Evolutionary conservation across 1,140 invertebrate genomes (phyloP), one percentile per base, ranked within the genome.

Genomic region (Anadara kagoshimensis): DNA sequence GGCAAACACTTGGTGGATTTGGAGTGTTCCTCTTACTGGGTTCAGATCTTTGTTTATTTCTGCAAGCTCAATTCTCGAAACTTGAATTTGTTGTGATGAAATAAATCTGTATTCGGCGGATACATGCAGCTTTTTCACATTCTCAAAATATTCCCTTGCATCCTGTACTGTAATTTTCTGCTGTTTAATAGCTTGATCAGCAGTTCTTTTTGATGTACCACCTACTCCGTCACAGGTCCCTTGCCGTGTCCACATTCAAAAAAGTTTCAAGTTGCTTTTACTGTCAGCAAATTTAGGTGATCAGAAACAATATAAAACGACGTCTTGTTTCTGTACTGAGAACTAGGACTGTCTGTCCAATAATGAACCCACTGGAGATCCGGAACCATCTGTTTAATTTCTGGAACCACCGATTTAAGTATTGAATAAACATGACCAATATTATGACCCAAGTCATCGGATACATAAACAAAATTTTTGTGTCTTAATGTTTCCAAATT

Each of bases 261-360:
- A 36, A 36, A 70, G 59, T 70, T 70, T 29, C 44, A 70, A 24
- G n/a, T 41, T 22, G 64, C 59, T 18, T 44, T 14, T n/a, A 24
- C 36, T 12, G 54, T 36, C 7, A 22, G 22, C 69, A 68, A 58
- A 63, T 18, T 63, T 18, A 8, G 11, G n/a, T 74, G 67, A 14
- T 67, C 53, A 20, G 57, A 58, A 20, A 69, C 44, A 41, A 73
- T 41, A 51, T 64, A 64, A 49, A 78, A 78, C 20, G 29, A 49
- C 11, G 59, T 59, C 58, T 77, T 79, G 53, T 75, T 45, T 29
- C 68, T 26, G 54, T 78, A 79, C 45, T 79, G 68, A 7, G 75
- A 74, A 41, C 63, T 68, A 18, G 69, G 74, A 56, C 69, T 66
- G 47, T 75, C 71, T 16, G 78, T 78, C 75, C 70, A 74, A 57